Percentiles rank a stretch among this genome's conserved stretches.
These are phyloP conservation scores for Malthinus seriepunctatus DNA, from an alignment of 2,888 invertebrate species.

Conservation along the genomic window DNA sequence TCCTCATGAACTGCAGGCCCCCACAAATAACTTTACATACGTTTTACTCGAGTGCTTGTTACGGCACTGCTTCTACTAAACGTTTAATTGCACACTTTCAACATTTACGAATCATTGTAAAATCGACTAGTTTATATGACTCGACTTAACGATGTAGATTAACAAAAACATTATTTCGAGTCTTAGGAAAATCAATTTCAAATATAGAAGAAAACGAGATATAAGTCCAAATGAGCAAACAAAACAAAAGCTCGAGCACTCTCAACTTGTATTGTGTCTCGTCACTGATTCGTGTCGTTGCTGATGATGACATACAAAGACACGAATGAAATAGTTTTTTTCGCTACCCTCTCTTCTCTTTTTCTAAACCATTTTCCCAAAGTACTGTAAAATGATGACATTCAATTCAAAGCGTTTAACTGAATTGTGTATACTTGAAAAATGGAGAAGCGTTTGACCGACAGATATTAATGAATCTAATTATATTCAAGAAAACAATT, in stretches of 20 bases:
- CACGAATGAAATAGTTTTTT: constrained; percentile 18
- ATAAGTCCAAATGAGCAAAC: constrained; percentile 22
- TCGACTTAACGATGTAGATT: no score
- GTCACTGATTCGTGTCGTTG: constrained; percentile 22
- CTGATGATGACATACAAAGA: constrained; percentile 23
- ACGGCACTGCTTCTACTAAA: no score
- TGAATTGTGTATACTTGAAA: not conserved
- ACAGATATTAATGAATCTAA: constrained; percentile 6
- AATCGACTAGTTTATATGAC: no score
- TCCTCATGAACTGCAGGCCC: no score
- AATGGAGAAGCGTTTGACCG: not conserved
- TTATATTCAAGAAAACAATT: not conserved
- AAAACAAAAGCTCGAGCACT: constrained; percentile 22
- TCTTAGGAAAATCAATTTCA: not conserved
- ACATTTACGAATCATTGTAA: no score
- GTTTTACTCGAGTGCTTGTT: no score
- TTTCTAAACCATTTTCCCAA: not conserved
- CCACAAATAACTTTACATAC: no score
- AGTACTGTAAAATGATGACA: constrained; percentile 1
- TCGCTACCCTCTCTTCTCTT: constrained; percentile 9
- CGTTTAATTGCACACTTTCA: no score
- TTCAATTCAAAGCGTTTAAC: constrained; percentile 3
- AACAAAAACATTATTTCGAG: constrained; percentile 1
- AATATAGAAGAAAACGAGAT: not conserved
- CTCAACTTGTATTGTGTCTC: constrained; percentile 22